A percentile compares a stretch with the other conserved stretches of the same genome.
phyloP scores from a whole-genome alignment of 2,797 vertebrate species.

The Lepilemur ruficaudatus region DNA sequence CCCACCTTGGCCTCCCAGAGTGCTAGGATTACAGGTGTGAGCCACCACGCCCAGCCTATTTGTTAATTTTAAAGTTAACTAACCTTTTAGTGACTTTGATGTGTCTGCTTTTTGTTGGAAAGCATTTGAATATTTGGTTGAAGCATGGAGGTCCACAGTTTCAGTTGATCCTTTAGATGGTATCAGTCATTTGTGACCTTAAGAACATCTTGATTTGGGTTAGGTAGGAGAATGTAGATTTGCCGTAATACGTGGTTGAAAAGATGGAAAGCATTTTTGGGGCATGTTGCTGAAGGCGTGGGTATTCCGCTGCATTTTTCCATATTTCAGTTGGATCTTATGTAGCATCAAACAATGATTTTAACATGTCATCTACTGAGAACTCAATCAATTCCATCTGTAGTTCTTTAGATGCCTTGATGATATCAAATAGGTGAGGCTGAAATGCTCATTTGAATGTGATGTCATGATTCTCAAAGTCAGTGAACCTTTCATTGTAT shows the following conservation, averaged over 20 bases:
- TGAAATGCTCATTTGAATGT: not conserved
- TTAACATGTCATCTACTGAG: not conserved
- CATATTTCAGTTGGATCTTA: not conserved
- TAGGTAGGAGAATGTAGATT: not conserved
- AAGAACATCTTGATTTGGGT: not conserved
- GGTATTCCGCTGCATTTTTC: not conserved
- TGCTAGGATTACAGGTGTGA: no score
- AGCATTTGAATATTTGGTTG: not conserved
- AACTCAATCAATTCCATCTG: not conserved
- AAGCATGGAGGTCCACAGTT: not conserved
- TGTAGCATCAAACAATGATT: not conserved
- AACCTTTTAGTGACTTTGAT: not conserved
- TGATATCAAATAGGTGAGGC: not conserved
- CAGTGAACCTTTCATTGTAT: not conserved
- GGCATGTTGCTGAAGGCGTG: not conserved
- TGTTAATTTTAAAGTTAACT: not conserved
- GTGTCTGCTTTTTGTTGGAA: not conserved
- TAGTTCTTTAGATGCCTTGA: not conserved
- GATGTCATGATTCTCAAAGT: not conserved
- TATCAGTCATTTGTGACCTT: not conserved
- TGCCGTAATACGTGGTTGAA: not conserved
- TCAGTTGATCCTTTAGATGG: not conserved
- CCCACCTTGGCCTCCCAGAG: no score
- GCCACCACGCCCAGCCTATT: no score
- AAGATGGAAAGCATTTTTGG: not conserved